These are phyloP conservation scores for Loripinus fragilis DNA, from an alignment of 2,888 invertebrate genomes.

Conservation along the genomic window DNA sequence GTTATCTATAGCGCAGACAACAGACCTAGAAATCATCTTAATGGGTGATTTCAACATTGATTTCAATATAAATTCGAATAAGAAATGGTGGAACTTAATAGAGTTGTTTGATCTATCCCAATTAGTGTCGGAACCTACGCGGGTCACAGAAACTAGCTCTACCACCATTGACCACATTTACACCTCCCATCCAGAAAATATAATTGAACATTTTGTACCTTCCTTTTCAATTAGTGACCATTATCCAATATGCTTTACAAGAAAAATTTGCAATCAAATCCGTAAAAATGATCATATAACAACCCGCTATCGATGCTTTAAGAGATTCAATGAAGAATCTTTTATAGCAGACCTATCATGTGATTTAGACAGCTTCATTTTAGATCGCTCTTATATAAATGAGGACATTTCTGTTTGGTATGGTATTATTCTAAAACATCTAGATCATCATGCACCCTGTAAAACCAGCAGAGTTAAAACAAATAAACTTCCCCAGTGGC, in stretches of 20 bases:
- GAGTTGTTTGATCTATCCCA: slow-evolving; percentile 14
- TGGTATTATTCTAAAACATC: background rate
- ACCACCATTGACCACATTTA: slow-evolving; percentile 11
- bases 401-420: background rate
- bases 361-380: background rate
- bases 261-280: background rate
- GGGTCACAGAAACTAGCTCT: slow-evolving; percentile 9
- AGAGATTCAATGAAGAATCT: background rate
- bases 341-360: background rate
- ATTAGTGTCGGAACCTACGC: slow-evolving; percentile 14
- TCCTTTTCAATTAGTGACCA: background rate
- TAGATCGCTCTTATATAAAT: background rate
- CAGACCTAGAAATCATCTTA: background rate
- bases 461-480: background rate
- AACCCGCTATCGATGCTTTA: background rate
- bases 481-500: no score
- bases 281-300: background rate
- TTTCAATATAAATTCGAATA: background rate
- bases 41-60: slow-evolving; percentile 27
- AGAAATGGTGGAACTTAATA: slow-evolving; percentile 11
- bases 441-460: background rate
- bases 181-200: slow-evolving; percentile 10
- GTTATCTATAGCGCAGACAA: slow-evolving; percentile 3
- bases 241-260: slow-evolving; percentile 15
- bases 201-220: slow-evolving; percentile 7